phyloP scores from a whole-genome alignment of 1,140 invertebrate genomes.

The Euwallacea similis region DNA sequence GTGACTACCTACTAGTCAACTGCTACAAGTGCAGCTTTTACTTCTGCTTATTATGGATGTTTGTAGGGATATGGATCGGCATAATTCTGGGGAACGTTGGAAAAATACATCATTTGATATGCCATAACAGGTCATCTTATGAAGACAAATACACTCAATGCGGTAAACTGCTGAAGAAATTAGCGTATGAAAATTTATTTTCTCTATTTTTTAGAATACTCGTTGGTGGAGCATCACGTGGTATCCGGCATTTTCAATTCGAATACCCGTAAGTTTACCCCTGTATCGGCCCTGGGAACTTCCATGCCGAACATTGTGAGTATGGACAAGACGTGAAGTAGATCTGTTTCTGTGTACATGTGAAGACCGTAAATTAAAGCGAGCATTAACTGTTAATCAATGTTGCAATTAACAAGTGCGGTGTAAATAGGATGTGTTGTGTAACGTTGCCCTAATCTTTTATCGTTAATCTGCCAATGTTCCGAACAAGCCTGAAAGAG shows the following conservation, averaged over 20 bases:
- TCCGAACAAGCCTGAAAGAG: too few species aligned
- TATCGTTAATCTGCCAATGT: too few species aligned
- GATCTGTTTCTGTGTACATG: not conserved
- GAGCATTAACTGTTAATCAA: too few species aligned
- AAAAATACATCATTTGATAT: slow-evolving; percentile 31
- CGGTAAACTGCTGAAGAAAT: slow-evolving; percentile 14
- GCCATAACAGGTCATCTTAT: not conserved
- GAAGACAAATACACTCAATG: slow-evolving; percentile 25
- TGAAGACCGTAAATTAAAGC: too few species aligned
- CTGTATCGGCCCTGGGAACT: not conserved
- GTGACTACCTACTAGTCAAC: not conserved
- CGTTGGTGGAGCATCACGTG: slow-evolving; percentile 18
- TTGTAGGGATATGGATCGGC: slow-evolving; percentile 37
- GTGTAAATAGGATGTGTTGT: too few species aligned
- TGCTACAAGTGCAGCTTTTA: slow-evolving; percentile 31
- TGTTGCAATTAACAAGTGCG: too few species aligned
- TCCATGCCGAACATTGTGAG: not conserved
- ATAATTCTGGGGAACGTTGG: slow-evolving; percentile 39
- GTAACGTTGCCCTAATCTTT: too few species aligned
- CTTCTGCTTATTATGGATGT: slow-evolving; percentile 32
- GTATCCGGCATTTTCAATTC: slow-evolving; percentile 4
- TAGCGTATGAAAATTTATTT: not conserved
- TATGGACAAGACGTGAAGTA: not conserved
- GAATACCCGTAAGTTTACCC: not conserved
- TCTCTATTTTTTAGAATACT: slow-evolving; percentile 16